These are phyloP conservation scores for Siniperca scherzeri DNA, from an alignment of 2,797 vertebrate species.

Conservation along the genomic window DNA sequence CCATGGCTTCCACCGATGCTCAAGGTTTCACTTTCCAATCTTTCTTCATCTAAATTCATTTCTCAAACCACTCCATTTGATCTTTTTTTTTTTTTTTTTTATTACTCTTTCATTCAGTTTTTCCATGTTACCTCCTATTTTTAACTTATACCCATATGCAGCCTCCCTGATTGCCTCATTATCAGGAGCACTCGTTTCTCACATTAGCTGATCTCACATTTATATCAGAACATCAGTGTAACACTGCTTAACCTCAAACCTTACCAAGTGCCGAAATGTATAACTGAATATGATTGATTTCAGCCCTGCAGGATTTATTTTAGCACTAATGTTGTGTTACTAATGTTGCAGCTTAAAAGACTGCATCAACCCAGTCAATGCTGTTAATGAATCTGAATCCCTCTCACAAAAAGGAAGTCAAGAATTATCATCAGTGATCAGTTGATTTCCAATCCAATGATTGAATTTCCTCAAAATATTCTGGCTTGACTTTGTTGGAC, in stretches of 20 bases:
- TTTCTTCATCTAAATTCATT: conserved; percentile 39
- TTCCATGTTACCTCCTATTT: conserved; percentile 11
- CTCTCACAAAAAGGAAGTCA: conserved; percentile 15
- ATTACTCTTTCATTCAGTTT: conserved; percentile 6
- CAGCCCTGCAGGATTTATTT: conserved; percentile 40
- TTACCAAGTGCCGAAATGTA: conserved; percentile 23
- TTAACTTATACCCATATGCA: not conserved
- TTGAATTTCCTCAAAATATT: conserved; percentile 29
- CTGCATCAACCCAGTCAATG: conserved; percentile 56
- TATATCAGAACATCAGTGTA: not conserved
- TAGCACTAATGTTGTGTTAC: conserved; percentile 48
- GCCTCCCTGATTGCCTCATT: not conserved
- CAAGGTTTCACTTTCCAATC: conserved; percentile 80
- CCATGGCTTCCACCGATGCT: conserved; percentile 62
- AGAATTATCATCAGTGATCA: conserved; percentile 30
- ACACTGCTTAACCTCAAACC: conserved; percentile 49
- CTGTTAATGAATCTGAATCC: conserved; percentile 16
- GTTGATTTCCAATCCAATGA: conserved; percentile 6
- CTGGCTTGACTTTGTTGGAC: conserved; percentile 53
- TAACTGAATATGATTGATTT: conserved; percentile 24
- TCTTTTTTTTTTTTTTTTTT: conserved; percentile 2
- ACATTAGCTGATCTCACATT: conserved; percentile 9
- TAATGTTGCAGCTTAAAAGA: conserved; percentile 39
- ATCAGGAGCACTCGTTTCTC: conserved; percentile 7
- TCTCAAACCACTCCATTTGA: conserved; percentile 7